Base-by-base conservation (phyloP, 2,888 invertebrate species). In the Mimachlamys varia region DNA sequence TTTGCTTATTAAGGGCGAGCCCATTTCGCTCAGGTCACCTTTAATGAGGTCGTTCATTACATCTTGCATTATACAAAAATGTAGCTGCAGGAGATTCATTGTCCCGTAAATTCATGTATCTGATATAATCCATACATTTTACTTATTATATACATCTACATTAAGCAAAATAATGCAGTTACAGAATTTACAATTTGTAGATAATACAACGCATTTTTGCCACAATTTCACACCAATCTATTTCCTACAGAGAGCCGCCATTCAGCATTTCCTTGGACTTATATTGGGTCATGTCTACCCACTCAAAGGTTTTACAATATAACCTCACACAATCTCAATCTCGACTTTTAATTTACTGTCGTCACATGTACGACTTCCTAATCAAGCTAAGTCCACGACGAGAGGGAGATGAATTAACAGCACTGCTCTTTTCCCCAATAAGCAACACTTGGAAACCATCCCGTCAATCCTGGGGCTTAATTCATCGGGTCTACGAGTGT, bases 311-410 rank as follows among this genome's bases (percentile, higher is more conserved):
- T 62, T 62, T 62, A 62, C 62, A 22, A 62, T 62, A 22, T 22
- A 62, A 22, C 10, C 62, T 0, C 19, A 76, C 76, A 22, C 62
- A 76, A 76, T 76, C 76, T 76, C 76, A 76, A 27, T 76, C 76
- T 76, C 76, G 33, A 33, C 76, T 76, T 76, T 76, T 76, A 76
- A 76, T 76, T 76, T 76, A 76, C 76, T 33, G 76, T 27, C 76
- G 12, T 76, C 76, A 76, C 76, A 76, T 76, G 33, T 76, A 76
- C 27, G 76, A 76, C 33, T 76, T 76, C 76, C 76, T 76, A 76
- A 76, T 76, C 76, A 76, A 76, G 76, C 76, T 76, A 76, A 76
- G 76, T 76, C 76, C 76, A 76, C 76, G 76, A 0, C 27, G 76
- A 33, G 33, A 13, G 76, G 27, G 76, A 76, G 76, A 76, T 76